Percentiles rank a stretch among this genome's conserved stretches.
phyloP scores from a whole-genome alignment of 2,797 vertebrate genomes.

The Columba guinea region DNA sequence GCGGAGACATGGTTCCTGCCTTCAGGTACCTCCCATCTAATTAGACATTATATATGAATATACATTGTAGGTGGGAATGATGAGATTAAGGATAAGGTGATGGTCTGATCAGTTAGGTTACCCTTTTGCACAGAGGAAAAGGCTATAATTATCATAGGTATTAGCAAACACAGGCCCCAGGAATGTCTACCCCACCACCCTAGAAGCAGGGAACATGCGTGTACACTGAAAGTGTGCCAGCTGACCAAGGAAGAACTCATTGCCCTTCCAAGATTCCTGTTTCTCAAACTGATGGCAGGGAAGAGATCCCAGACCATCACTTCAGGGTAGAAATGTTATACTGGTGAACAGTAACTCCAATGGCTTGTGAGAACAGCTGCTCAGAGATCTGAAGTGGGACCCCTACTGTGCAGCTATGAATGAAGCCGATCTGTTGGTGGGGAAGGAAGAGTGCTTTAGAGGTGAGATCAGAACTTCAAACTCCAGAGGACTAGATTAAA shows the following conservation, averaged over 20 bases:
- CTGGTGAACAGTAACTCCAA: background rate
- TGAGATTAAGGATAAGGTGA: background rate
- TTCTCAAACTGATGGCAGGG: background rate
- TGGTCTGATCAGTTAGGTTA: background rate
- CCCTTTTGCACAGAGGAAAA: background rate
- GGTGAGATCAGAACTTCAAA: background rate
- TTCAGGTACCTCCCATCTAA: background rate
- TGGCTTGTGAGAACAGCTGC: background rate
- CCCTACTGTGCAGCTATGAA: background rate
- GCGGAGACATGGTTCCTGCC: background rate
- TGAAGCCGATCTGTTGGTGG: background rate
- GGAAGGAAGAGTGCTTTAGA: background rate
- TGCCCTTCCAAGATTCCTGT: background rate
- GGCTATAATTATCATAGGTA: background rate
- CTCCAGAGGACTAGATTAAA: background rate
- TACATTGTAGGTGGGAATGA: background rate
- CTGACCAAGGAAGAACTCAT: background rate
- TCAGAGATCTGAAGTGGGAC: background rate
- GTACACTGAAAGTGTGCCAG: fast-evolving
- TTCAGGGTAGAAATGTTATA: fast-evolving
- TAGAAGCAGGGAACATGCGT: background rate
- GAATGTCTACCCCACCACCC: background rate
- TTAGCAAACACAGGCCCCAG: background rate
- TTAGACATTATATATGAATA: background rate
- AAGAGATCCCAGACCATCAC: fast-evolving